These are phyloP conservation scores for Bufo gargarizans DNA, from an alignment of 2,113 vertebrate species.

Conservation along the genomic window DNA sequence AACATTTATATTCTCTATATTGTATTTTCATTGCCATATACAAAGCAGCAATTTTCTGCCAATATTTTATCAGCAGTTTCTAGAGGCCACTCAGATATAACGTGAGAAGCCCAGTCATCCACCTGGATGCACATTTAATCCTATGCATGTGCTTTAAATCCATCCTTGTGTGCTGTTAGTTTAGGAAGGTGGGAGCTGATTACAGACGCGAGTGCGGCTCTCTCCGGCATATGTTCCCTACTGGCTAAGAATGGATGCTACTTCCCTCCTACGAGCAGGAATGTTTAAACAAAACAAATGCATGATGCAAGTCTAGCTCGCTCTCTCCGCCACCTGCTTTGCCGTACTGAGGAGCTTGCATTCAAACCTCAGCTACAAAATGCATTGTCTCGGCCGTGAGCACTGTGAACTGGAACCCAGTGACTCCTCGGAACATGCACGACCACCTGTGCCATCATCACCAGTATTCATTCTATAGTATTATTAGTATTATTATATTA, in stretches of 20 bases:
- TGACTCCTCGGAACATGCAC: background rate
- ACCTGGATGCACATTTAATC: background rate
- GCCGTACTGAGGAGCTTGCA: background rate
- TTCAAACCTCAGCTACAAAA: background rate
- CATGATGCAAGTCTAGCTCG: background rate
- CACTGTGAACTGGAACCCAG: background rate
- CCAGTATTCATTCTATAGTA: background rate
- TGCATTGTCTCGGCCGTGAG: too few species aligned
- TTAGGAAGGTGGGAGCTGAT: constrained; percentile 21
- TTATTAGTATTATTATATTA: too few species aligned
- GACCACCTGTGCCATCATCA: background rate
- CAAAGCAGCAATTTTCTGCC: background rate
- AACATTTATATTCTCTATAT: background rate
- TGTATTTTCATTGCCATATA: background rate
- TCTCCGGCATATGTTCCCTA: constrained; percentile 36
- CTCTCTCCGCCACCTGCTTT: constrained; percentile 21
- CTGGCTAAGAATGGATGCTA: constrained; percentile 30
- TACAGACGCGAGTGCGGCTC: background rate
- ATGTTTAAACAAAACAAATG: constrained; percentile 39
- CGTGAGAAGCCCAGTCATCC: background rate
- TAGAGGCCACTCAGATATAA: background rate
- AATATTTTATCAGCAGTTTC: background rate
- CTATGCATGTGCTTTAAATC: background rate
- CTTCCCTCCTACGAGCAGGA: constrained; percentile 28
- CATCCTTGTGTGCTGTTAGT: constrained; percentile 4